phyloP scores from a whole-genome alignment of 1,140 invertebrate genomes.

The Antheraea pernyi region DNA sequence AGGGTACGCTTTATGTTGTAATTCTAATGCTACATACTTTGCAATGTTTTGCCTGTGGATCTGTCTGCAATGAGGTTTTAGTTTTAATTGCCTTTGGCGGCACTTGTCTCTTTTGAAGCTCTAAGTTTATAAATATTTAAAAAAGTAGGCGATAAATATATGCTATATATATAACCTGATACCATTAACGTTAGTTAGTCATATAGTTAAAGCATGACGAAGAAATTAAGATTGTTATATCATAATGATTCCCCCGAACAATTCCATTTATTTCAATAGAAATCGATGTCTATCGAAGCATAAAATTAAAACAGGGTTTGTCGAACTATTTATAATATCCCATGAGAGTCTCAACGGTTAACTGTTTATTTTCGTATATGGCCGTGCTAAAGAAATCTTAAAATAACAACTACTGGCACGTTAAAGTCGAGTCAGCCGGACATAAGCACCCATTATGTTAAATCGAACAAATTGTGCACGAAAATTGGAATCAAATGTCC shows the following conservation, averaged over 20 bases:
- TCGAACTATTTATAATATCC: background rate
- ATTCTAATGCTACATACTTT: background rate
- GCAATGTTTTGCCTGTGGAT: background rate
- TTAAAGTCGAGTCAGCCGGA: background rate
- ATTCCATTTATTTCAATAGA: background rate
- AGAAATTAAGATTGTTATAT: background rate
- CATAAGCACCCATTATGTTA: background rate
- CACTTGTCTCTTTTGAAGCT: background rate
- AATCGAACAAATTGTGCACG: background rate
- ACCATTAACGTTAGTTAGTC: background rate
- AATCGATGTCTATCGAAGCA: background rate
- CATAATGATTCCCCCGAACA: background rate
- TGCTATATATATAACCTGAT: background rate
- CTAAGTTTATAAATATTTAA: background rate
- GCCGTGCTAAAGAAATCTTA: slow-evolving; percentile 1
- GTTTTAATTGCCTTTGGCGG: background rate
- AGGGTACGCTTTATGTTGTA: background rate
- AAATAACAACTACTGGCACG: background rate
- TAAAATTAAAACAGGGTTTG: background rate
- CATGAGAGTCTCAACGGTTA: background rate
- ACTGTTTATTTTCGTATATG: slow-evolving; percentile 3
- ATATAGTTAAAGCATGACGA: background rate
- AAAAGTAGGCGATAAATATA: background rate
- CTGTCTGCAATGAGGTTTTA: background rate
- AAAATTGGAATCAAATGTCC: slow-evolving; percentile 1